These are phyloP conservation scores for Schizaphis graminum DNA, from an alignment of 2,888 invertebrate species.

Conservation along the genomic window DNA sequence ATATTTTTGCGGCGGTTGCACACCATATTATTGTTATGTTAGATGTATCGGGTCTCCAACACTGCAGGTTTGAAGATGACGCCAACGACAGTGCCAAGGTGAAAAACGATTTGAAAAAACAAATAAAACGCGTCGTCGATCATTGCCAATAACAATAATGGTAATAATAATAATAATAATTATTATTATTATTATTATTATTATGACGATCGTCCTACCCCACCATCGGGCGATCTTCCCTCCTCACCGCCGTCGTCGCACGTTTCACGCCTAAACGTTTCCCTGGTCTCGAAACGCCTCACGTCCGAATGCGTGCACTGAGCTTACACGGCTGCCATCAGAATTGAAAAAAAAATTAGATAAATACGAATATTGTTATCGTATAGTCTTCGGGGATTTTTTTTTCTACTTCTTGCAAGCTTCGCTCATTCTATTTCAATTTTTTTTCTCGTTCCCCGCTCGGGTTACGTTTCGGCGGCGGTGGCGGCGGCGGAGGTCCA, in stretches of 20 bases:
- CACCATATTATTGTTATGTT: slow-evolving; percentile 1
- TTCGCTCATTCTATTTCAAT: background rate
- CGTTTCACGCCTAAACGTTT: background rate
- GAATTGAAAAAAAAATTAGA: background rate
- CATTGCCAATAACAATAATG: slow-evolving; percentile 33
- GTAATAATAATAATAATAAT: background rate
- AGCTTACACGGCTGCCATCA: background rate
- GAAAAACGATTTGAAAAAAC: background rate
- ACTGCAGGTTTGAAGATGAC: slow-evolving; percentile 41
- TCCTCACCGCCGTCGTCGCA: background rate
- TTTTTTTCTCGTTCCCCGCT: background rate
- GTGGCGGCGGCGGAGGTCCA: background rate
- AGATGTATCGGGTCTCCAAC: background rate
- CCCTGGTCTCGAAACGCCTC: background rate
- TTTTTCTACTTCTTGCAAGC: background rate
- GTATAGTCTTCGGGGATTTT: background rate
- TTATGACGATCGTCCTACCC: background rate
- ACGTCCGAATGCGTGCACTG: background rate
- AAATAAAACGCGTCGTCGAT: background rate
- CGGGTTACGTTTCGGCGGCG: background rate
- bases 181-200: no score
- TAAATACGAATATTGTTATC: background rate
- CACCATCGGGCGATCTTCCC: background rate
- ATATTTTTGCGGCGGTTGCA: background rate
- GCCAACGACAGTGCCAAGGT: background rate